phyloP scores from a whole-genome alignment of 35 echinoderm and acorn worm species.

The Ptychodera flava region DNA sequence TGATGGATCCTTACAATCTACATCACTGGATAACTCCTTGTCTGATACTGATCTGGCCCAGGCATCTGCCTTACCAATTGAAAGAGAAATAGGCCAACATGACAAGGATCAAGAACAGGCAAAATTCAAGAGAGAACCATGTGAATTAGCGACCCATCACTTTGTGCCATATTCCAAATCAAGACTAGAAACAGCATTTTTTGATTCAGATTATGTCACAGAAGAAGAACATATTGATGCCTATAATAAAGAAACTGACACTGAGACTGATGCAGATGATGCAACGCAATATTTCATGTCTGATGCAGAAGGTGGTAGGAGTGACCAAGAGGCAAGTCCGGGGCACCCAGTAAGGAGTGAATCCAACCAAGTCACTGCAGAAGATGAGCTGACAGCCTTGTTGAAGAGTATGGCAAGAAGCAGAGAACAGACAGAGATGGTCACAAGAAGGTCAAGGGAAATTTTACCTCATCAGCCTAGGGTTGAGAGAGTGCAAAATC shows the following conservation, averaged over 20 bases:
- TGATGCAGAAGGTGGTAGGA: neutral
- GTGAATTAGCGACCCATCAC: too few relatives aligned
- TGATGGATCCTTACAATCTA: too few relatives aligned
- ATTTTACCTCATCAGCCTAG: neutral
- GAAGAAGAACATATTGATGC: neutral
- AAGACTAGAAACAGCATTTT: neutral
- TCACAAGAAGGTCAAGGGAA: neutral
- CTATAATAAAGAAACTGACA: neutral
- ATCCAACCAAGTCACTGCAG: neutral
- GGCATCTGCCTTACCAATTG: too few relatives aligned
- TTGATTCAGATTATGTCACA: neutral
- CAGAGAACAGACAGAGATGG: neutral
- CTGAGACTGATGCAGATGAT: neutral
- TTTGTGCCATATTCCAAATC: neutral
- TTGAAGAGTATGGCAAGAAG: neutral
- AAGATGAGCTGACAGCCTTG: neutral
- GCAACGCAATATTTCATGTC: neutral
- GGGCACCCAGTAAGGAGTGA: neutral
- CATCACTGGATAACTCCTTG: too few relatives aligned
- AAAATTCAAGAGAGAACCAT: too few relatives aligned
- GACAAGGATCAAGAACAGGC: too few relatives aligned
- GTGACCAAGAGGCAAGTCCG: neutral
- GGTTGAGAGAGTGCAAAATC: neutral
- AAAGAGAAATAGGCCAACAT: too few relatives aligned
- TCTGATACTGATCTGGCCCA: too few relatives aligned